These are phyloP conservation scores for Papilio demoleus DNA, from an alignment of 2,888 invertebrate genomes.

Conservation along the genomic window DNA sequence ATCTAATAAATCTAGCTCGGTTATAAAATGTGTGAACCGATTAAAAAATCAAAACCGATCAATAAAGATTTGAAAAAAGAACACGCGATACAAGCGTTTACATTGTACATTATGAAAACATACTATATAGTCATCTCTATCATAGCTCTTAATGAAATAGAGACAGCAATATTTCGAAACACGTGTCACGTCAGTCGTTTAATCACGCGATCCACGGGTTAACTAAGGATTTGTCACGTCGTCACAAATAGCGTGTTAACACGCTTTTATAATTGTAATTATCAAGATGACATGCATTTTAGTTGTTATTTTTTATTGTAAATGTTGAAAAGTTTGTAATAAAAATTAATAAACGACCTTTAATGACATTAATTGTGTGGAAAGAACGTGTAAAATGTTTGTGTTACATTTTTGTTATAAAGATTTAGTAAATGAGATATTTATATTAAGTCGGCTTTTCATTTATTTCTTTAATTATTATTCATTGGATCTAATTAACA, in stretches of 20 bases:
- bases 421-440: too few species aligned
- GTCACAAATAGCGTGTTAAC: constrained; percentile 30
- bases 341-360: not conserved
- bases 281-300: constrained; percentile 2
- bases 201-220: constrained; percentile 9
- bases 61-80: constrained; percentile 39
- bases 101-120: not conserved
- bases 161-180: not conserved
- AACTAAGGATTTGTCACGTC: constrained; percentile 25
- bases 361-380: too few species aligned
- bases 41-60: constrained; percentile 38
- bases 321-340: not conserved
- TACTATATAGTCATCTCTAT: not conserved
- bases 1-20: constrained; percentile 36
- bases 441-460: too few species aligned
- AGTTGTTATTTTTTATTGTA: not conserved
- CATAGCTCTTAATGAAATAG: not conserved
- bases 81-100: constrained; percentile 30
- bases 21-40: constrained; percentile 38
- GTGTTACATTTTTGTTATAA: too few species aligned
- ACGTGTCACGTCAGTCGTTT: not conserved
- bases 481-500: too few species aligned
- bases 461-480: too few species aligned
- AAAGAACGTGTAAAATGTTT: too few species aligned
- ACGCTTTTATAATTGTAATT: constrained; percentile 25